These are phyloP conservation scores for Papilio machaon DNA, from an alignment of 1,140 invertebrate genomes.

Conservation along the genomic window DNA sequence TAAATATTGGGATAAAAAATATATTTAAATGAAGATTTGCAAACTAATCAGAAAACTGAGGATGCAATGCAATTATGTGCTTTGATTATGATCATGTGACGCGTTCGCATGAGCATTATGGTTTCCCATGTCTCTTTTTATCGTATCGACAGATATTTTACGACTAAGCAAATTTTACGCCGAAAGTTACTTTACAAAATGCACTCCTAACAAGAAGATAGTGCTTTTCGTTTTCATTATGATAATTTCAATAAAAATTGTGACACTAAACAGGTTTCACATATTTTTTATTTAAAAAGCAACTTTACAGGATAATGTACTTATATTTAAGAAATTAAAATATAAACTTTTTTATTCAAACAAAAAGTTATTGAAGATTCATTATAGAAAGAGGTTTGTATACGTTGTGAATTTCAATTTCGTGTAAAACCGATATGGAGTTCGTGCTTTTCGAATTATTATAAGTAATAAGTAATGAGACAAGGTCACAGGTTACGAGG, in stretches of 20 bases:
- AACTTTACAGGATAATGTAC: neutral
- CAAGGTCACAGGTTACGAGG: neutral
- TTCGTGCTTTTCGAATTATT: neutral
- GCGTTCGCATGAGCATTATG: conserved; percentile 2
- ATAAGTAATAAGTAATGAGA: conserved; percentile 9
- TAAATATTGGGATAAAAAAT: conserved; percentile 20
- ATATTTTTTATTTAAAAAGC: neutral
- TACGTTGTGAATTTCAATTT: neutral
- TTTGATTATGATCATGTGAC: conserved; percentile 27
- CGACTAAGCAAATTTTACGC: conserved; percentile 32
- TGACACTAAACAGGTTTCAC: conserved; percentile 13
- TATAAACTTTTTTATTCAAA: neutral
- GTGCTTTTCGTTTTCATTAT: conserved; percentile 20
- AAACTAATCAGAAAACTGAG: conserved; percentile 18
- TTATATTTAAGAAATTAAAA: neutral
- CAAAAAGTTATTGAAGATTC: neutral
- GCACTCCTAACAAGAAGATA: conserved; percentile 15
- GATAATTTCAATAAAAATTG: conserved; percentile 14
- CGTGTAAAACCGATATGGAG: neutral
- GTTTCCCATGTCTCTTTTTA: conserved; percentile 3
- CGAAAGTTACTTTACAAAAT: conserved; percentile 31
- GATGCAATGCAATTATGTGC: neutral
- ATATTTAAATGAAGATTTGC: neutral
- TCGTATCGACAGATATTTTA: conserved; percentile 12
- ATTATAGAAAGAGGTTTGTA: neutral